Conservation (phyloP, 2,113 vertebrate genomes). For the Poecile atricapillus region DNA sequence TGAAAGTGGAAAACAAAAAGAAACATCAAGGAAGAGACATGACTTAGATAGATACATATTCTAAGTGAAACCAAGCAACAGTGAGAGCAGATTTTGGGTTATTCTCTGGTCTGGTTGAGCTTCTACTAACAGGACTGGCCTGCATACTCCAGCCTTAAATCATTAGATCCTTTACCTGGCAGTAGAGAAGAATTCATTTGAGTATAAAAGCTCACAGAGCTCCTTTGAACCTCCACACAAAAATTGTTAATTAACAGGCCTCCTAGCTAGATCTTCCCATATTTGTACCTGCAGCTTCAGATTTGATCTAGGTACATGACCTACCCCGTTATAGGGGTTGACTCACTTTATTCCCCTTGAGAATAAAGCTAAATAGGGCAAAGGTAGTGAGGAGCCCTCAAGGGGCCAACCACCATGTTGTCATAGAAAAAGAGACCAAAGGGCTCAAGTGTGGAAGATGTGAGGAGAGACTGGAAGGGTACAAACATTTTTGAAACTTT, state of each 20-base stretch:
- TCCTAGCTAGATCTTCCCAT: neutral
- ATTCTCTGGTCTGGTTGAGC: neutral
- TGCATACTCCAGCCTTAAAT: neutral
- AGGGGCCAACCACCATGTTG: neutral
- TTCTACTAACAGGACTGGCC: neutral
- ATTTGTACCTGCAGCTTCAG: neutral
- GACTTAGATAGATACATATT: neutral
- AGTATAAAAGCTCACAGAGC: neutral
- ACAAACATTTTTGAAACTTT: neutral
- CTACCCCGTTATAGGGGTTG: accelerated
- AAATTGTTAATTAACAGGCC: neutral
- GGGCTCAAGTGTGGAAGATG: neutral
- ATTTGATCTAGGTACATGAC: neutral
- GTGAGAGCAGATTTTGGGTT: neutral
- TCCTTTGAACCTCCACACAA: neutral
- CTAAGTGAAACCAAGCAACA: neutral
- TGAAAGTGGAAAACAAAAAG: neutral
- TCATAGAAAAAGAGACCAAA: neutral
- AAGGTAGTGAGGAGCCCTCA: neutral
- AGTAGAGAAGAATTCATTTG: neutral
- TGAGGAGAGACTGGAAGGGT: neutral
- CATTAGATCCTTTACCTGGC: neutral
- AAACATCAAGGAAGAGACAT: neutral
- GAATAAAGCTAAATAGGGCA: neutral
- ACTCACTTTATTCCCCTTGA: neutral